Percentiles rank a stretch among this genome's conserved stretches.
phyloP scores from a whole-genome alignment of 2,888 invertebrate species.

The Athalia rosae region DNA sequence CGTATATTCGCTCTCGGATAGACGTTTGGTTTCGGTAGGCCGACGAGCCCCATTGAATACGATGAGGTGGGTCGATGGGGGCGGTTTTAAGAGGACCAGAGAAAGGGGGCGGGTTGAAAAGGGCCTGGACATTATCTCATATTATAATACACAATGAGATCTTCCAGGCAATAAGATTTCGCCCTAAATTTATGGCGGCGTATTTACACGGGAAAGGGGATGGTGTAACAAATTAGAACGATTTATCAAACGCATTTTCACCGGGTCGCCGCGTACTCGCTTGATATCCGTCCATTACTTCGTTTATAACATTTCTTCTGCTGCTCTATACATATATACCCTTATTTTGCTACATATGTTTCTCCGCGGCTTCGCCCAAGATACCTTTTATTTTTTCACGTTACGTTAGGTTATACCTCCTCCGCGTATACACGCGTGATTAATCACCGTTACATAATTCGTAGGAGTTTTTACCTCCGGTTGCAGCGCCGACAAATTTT shows the following conservation, averaged over 20 bases:
- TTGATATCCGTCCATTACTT: slow-evolving; percentile 39
- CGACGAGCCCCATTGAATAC: slow-evolving; percentile 30
- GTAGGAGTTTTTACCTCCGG: too few species aligned
- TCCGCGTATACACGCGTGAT: not conserved
- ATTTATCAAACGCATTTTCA: slow-evolving; percentile 56
- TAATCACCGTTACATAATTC: too few species aligned
- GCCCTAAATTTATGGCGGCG: slow-evolving; percentile 54
- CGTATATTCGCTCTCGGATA: slow-evolving; percentile 9
- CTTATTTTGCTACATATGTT: slow-evolving; percentile 31
- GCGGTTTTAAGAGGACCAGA: slow-evolving; percentile 2
- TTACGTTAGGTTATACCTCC: not conserved
- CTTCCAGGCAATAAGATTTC: slow-evolving; percentile 59
- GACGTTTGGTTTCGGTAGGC: not conserved
- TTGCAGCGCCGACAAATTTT: not conserved
- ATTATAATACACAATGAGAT: slow-evolving; percentile 58
- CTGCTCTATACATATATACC: too few species aligned
- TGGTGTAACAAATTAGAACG: slow-evolving; percentile 53
- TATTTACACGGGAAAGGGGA: slow-evolving; percentile 47
- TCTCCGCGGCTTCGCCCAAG: not conserved
- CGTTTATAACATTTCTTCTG: slow-evolving; percentile 23
- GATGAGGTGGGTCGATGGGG: slow-evolving; percentile 28
- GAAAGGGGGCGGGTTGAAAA: slow-evolving; percentile 49
- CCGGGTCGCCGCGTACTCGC: slow-evolving; percentile 11
- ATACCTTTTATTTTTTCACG: not conserved
- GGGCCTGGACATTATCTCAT: slow-evolving; percentile 58